phyloP scores from a whole-genome alignment of 2,888 invertebrate genomes.

The Zaprionus lineosus region DNA sequence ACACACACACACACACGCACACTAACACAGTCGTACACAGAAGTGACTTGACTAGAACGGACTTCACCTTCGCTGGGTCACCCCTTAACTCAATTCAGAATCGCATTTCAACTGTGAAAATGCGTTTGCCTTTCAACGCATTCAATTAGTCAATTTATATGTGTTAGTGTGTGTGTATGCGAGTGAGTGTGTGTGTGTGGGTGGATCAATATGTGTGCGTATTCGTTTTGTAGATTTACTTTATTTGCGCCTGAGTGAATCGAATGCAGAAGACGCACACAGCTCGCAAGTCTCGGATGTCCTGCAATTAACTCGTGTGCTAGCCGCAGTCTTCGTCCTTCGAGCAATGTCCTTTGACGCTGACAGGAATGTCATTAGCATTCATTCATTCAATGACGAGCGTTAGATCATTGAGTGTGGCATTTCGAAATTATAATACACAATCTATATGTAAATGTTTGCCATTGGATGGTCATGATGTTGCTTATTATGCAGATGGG shows the following conservation, averaged over 20 bases:
- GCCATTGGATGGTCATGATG: conserved; percentile 47
- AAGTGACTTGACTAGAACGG: too few species aligned
- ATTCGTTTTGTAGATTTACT: conserved; percentile 48
- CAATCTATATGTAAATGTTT: conserved; percentile 54
- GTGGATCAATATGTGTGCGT: neutral
- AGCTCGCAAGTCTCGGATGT: neutral
- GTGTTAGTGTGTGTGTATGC: neutral
- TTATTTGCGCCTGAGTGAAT: conserved; percentile 54
- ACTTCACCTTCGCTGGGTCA: conserved; percentile 6
- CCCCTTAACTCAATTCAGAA: conserved; percentile 23
- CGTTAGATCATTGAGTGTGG: conserved; percentile 51
- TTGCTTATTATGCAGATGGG: conserved; percentile 55
- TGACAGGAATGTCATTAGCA: conserved; percentile 52
- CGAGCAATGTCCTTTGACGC: neutral
- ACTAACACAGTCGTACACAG: neutral
- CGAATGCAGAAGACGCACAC: conserved; percentile 40
- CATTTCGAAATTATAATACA: conserved; percentile 56
- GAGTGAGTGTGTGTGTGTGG: conserved; percentile 1
- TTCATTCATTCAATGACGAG: conserved; percentile 54
- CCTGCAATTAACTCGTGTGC: neutral
- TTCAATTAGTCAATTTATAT: conserved; percentile 58
- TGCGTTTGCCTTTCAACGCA: conserved; percentile 45
- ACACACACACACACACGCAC: neutral
- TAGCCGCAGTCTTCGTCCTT: neutral
- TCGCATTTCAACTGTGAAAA: conserved; percentile 61